Conservation (phyloP, 2,113 vertebrate genomes). For the human (Homo sapiens) region GRCh38 chr16:78641001-78641500, state of each 20-base stretch:
- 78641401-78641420: slow-evolving; percentile 86
- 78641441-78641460: slow-evolving; percentile 78
- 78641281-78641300: slow-evolving; percentile 72
- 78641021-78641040: not conserved
- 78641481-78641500: slow-evolving; percentile 81
- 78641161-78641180: slow-evolving; percentile 42
- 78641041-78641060: accelerated
- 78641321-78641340: slow-evolving; percentile 80
- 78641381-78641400: slow-evolving; percentile 86
- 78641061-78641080: accelerated
- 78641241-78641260: slow-evolving; percentile 48
- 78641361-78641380: slow-evolving; percentile 85
- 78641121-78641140: slow-evolving; percentile 37
- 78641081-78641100: too few relatives aligned
- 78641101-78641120: not conserved
- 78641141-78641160: slow-evolving; percentile 60
- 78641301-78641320: slow-evolving; percentile 76
- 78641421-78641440: slow-evolving; percentile 88
- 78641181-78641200: slow-evolving; percentile 70
- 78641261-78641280: slow-evolving; percentile 28
- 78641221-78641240: slow-evolving; percentile 63
- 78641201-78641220: slow-evolving; percentile 69
- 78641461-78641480: not conserved
- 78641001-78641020: too few relatives aligned
- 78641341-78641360: slow-evolving; percentile 86